Percentiles rank a stretch among this genome's conserved stretches.
phyloP scores from a whole-genome alignment of 2,113 vertebrate species.

The Cricetomys ansorgei region DNA sequence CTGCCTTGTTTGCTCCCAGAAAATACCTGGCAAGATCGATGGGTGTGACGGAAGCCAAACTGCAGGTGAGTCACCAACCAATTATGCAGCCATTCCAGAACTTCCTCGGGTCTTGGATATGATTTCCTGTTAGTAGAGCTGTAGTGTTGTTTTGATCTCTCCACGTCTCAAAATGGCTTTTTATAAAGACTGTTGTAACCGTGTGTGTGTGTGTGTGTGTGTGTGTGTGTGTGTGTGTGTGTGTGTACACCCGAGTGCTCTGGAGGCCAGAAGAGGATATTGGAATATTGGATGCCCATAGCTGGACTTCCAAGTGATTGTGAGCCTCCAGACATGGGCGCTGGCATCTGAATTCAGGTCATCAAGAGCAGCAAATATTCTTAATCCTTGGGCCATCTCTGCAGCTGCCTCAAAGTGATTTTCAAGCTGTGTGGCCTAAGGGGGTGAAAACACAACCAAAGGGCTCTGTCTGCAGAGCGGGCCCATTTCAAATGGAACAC shows the following conservation, averaged over 20 bases:
- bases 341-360: neutral
- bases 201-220: neutral
- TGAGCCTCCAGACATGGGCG: neutral
- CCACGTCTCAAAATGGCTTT: neutral
- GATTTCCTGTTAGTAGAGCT: neutral
- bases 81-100: neutral
- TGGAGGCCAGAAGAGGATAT: too few relatives aligned
- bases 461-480: too few relatives aligned
- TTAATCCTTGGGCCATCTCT: too few relatives aligned
- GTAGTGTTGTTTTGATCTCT: neutral
- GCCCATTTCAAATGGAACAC: too few relatives aligned
- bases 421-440: too few relatives aligned
- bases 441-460: too few relatives aligned
- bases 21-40: neutral
- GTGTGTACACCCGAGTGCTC: too few relatives aligned
- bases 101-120: neutral
- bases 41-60: neutral
- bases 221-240: too few relatives aligned
- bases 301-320: neutral
- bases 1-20: neutral
- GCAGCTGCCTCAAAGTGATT: too few relatives aligned
- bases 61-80: constrained; percentile 49
- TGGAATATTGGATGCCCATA: too few relatives aligned
- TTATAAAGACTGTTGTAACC: too few relatives aligned
- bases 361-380: too few relatives aligned